Conservation (phyloP, 1,140 invertebrate genomes). For the Agrilus planipennis region DNA sequence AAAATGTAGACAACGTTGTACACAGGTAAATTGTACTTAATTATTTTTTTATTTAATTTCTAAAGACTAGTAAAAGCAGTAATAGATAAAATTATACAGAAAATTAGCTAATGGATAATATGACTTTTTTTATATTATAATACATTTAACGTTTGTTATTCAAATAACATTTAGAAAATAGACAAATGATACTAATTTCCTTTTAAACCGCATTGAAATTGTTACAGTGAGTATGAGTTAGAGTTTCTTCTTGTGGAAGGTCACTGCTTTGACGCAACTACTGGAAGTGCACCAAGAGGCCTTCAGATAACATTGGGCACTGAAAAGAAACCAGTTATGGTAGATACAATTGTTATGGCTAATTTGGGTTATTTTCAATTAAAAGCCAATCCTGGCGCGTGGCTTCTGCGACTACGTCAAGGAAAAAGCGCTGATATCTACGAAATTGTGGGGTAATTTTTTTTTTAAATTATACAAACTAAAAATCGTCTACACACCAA, state of each 20-base stretch:
- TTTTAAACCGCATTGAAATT: neutral
- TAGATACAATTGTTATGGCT: constrained; percentile 99
- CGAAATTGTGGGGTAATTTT: constrained; percentile 55
- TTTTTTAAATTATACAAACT: constrained; percentile 1
- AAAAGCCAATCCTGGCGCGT: constrained; percentile 95
- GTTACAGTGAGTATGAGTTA: constrained; percentile 77
- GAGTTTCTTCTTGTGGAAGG: constrained; percentile 88
- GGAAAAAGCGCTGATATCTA: constrained; percentile 93
- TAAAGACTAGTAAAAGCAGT: neutral
- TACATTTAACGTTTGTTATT: too few relatives aligned
- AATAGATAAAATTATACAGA: too few relatives aligned
- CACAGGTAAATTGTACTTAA: constrained; percentile 45
- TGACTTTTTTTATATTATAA: neutral
- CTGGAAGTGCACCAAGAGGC: constrained; percentile 89
- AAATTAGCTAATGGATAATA: neutral
- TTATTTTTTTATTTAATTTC: constrained; percentile 2
- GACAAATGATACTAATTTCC: neutral
- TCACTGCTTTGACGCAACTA: constrained; percentile 88
- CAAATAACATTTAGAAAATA: neutral
- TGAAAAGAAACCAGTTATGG: constrained; percentile 55
- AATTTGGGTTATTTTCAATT: constrained; percentile 97
- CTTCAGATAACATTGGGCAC: constrained; percentile 94
- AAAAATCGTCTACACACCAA: neutral
- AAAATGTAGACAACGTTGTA: constrained; percentile 67
- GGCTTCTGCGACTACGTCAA: constrained; percentile 75